Evolutionary conservation across 2,113 vertebrate genomes (phyloP).

Genomic region (Perca schrenkii): DNA sequence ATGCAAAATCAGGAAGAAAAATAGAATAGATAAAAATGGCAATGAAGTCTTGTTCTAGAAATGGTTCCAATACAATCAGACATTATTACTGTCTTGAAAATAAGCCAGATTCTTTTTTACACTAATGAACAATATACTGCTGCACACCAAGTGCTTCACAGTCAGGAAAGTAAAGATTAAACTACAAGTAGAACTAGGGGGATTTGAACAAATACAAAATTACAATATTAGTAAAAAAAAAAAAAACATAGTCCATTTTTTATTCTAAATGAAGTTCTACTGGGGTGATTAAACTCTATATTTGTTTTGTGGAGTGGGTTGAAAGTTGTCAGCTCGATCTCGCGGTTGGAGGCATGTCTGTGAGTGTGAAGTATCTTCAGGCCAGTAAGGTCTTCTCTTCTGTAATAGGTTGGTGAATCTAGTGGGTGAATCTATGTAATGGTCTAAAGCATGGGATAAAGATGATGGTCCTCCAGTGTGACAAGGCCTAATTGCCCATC

Average conservation of each 20-base stretch:
- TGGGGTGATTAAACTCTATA: conserved; percentile 22
- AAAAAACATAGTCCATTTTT: conserved; percentile 11
- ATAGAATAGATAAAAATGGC: conserved; percentile 64
- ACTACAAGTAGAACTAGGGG: background rate
- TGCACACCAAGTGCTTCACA: conserved; percentile 23
- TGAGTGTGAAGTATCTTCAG: conserved; percentile 68
- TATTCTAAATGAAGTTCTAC: conserved; percentile 12
- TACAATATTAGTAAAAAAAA: background rate
- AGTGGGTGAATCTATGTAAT: conserved; percentile 75
- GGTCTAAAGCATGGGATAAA: conserved; percentile 74
- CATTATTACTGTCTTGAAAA: conserved; percentile 48
- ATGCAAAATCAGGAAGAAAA: conserved; percentile 66
- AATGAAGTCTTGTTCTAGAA: conserved; percentile 52
- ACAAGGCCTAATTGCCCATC: conserved; percentile 84
- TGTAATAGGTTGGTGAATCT: conserved; percentile 71
- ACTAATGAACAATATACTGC: conserved; percentile 45
- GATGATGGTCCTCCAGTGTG: conserved; percentile 75
- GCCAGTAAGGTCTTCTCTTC: conserved; percentile 71
- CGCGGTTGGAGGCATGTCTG: conserved; percentile 38
- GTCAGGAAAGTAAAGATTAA: conserved; percentile 27
- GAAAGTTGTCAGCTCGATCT: conserved; percentile 30
- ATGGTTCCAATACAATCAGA: conserved; percentile 57
- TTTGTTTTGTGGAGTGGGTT: conserved; percentile 39
- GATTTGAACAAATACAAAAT: conserved; percentile 22
- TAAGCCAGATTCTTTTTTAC: conserved; percentile 45